Evolutionary conservation across 1,140 invertebrate species (phyloP), one percentile per base, ranked within the genome.

Genomic region (Reticulitermes speratus): DNA sequence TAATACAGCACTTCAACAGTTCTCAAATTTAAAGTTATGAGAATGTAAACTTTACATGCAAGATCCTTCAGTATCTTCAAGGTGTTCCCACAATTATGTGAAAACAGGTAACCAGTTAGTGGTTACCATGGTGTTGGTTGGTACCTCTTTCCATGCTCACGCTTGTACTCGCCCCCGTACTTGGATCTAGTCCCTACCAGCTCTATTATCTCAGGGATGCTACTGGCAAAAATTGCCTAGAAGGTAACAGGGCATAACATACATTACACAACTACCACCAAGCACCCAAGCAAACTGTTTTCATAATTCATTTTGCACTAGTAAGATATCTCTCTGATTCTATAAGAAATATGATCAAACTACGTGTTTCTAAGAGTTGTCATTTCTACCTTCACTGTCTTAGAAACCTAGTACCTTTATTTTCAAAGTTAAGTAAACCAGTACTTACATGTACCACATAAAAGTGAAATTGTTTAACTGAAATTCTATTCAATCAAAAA

Each of bases 151-250:
- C 97, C 97, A 92, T 98, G 97, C 95, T 98, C 97, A 93, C 96
- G 95, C 95, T 98, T 98, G 94, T 98, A 97, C 93, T 97, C 96
- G 92, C 97, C 97, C 94, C 96, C 96, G 95, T 98, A 99, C 94
- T 98, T 98, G 94, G 97, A 97, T 93, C 97, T 96, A 95, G 96
- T 97, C 94, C 97, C 97, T 95, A 98, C 96, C 94, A 98, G 96
- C 94, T 99, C 98, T 94, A 98, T 98, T 94, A 99, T 98, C 95
- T 99, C 97, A 91, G 97, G 98, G 94, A 99, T 98, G 95, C 97
- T 98, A 96, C 97, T 98, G 94, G 97, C 96, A 96, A 97, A 97
- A 94, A 97, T 97, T 94, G 96, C 96, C 96, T 97, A 96, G 91
- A 96, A 96, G 65, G 65, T 75, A 75, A 75, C 65, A 75, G 65